Evolutionary conservation across 1,140 invertebrate species (phyloP).

Genomic region (Brachionus rotundiformis): DNA sequence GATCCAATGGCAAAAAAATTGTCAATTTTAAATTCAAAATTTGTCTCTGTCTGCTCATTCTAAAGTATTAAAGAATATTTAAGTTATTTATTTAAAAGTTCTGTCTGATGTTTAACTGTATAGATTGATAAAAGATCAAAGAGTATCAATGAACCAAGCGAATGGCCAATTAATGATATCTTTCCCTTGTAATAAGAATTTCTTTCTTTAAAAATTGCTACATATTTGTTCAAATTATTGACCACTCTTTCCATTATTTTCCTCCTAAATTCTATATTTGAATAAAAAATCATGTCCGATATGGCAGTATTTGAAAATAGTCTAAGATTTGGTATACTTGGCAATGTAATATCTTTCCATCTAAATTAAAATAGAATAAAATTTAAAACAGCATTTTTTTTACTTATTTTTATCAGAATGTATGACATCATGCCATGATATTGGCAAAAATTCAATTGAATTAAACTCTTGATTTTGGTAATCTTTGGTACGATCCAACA

Average conservation of each 20-base stretch:
- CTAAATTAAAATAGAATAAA: not conserved
- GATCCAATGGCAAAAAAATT: conserved; percentile 30
- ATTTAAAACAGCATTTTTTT: not conserved
- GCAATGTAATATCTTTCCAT: conserved; percentile 36
- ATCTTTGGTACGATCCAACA: not conserved
- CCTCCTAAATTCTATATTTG: not conserved
- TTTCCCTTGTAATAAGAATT: conserved; percentile 1
- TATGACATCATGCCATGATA: conserved; percentile 24
- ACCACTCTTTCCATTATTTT: conserved; percentile 6
- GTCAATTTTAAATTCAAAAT: conserved; percentile 14
- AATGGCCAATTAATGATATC: conserved; percentile 18
- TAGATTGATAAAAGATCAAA: not conserved
- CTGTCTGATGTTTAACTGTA: not conserved
- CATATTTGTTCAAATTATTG: conserved; percentile 13
- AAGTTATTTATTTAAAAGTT: not conserved
- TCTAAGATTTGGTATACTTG: not conserved
- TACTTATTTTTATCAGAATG: conserved; percentile 26
- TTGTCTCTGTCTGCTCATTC: not conserved
- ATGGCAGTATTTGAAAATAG: conserved; percentile 25
- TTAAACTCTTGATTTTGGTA: not conserved
- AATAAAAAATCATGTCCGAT: conserved; percentile 31
- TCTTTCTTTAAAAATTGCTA: not conserved
- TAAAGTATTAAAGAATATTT: not conserved
- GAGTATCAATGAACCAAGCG: not conserved
- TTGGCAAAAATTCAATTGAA: conserved; percentile 32